Percentiles rank a stretch among this genome's conserved stretches.
phyloP scores from a whole-genome alignment of 1,140 invertebrate species.

The Drosophila truncata region DNA sequence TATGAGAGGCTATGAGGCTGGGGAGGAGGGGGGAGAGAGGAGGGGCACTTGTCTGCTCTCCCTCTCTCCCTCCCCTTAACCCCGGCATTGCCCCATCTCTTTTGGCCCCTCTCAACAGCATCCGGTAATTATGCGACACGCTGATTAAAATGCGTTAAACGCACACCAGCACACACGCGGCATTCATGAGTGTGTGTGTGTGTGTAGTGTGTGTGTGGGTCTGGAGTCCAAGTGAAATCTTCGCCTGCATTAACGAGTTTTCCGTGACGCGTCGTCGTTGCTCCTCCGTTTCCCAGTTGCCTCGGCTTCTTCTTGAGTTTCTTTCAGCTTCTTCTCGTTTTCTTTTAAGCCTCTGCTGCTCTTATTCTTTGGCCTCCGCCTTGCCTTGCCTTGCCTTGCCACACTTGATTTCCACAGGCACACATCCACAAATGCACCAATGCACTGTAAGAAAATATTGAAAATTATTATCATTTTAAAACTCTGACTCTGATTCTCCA shows the following conservation, averaged over 20 bases:
- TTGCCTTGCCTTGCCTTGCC: slow-evolving; percentile 54
- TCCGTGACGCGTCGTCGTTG: slow-evolving; percentile 68
- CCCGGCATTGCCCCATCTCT: slow-evolving; percentile 11
- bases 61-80: not conserved
- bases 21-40: slow-evolving; percentile 1
- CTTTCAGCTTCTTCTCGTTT: slow-evolving; percentile 51
- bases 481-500: not conserved
- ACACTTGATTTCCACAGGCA: slow-evolving; percentile 77
- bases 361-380: slow-evolving; percentile 73
- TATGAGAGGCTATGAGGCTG: not conserved
- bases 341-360: slow-evolving; percentile 62
- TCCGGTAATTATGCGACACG: slow-evolving; percentile 83
- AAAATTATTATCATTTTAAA: not conserved
- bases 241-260: slow-evolving; percentile 81
- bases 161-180: slow-evolving; percentile 42
- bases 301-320: slow-evolving; percentile 30
- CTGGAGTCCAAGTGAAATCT: slow-evolving; percentile 77
- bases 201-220: slow-evolving; percentile 71
- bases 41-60: slow-evolving; percentile 26
- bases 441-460: not conserved
- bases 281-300: slow-evolving; percentile 63
- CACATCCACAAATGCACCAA: slow-evolving; percentile 6
- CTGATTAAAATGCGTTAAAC: slow-evolving; percentile 81
- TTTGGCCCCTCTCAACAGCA: slow-evolving; percentile 63
- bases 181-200: slow-evolving; percentile 2